Conservation (phyloP, 2,888 invertebrate genomes). For the Cremastinae sp. region DNA sequence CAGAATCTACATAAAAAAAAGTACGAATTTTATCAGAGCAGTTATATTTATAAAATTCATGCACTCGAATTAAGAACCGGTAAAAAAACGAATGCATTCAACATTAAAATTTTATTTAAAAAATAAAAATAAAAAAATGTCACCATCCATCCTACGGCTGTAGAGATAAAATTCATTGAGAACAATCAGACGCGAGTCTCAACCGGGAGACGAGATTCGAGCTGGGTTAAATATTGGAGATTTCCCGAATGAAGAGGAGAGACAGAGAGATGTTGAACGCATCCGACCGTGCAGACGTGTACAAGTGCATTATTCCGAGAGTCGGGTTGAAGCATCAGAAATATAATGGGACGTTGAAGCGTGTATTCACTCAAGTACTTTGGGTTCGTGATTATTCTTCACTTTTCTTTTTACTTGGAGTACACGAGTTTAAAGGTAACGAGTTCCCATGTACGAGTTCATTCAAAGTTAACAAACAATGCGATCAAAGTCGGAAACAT, state of each 20-base stretch:
- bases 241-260: conserved; percentile 12
- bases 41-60: no score
- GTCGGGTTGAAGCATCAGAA: conserved; percentile 7
- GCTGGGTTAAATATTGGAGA: conserved; percentile 49
- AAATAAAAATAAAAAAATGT: no score
- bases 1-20: no score
- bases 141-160: background rate
- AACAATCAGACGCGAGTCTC: conserved; percentile 24
- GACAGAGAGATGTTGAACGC: conserved; percentile 12
- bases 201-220: conserved; percentile 13
- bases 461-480: conserved; percentile 1
- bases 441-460: background rate
- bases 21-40: no score
- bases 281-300: conserved; percentile 15
- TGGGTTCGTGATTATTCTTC: background rate
- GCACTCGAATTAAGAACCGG: no score
- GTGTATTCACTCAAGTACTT: conserved; percentile 29
- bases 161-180: conserved; percentile 12
- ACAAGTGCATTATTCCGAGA: conserved; percentile 35
- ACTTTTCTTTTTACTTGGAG: background rate
- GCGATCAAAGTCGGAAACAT: background rate
- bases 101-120: no score
- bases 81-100: no score
- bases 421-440: conserved; percentile 2
- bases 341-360: conserved; percentile 28